Evolutionary conservation across 2,797 vertebrate genomes (phyloP).

Genomic region (Gymnothorax reevesii): DNA sequence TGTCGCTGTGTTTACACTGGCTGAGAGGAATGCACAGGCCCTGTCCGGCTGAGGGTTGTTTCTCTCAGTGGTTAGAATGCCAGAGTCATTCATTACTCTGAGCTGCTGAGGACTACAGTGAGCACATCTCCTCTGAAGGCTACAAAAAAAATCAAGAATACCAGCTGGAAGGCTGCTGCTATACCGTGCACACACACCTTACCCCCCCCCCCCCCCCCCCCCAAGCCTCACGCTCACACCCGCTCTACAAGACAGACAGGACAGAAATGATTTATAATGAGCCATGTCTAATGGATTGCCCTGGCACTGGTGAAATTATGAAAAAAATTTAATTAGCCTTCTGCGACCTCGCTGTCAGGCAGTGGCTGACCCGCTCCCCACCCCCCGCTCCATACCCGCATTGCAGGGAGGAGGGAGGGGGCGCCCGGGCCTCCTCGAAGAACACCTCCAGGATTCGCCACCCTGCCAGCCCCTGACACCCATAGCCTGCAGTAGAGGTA

Average conservation of each 20-base stretch:
- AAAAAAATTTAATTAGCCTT: slow-evolving; percentile 81
- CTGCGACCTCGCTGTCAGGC: slow-evolving; percentile 71
- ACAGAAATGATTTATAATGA: slow-evolving; percentile 74
- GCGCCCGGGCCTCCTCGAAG: slow-evolving; percentile 6
- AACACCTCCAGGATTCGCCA: background rate
- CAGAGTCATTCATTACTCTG: background rate
- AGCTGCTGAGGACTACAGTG: background rate
- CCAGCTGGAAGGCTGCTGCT: background rate
- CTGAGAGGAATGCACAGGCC: background rate
- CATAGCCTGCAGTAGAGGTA: slow-evolving; percentile 47
- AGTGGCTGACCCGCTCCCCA: slow-evolving; percentile 28
- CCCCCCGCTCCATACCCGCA: background rate
- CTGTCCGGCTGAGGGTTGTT: background rate
- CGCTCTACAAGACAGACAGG: slow-evolving; percentile 29
- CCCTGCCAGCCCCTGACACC: slow-evolving; percentile 36
- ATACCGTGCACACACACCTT: background rate
- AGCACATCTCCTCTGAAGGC: background rate
- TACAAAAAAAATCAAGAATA: background rate
- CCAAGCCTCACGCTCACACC: background rate
- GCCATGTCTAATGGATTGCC: slow-evolving; percentile 74
- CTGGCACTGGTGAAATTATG: slow-evolving; percentile 75
- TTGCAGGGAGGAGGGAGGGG: background rate
- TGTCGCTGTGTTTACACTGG: background rate
- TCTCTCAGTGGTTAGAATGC: background rate
- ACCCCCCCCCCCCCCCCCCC: background rate